Base-by-base conservation (phyloP, 2,888 invertebrate species). In the Pseudococcus jackbeardsleyi region DNA sequence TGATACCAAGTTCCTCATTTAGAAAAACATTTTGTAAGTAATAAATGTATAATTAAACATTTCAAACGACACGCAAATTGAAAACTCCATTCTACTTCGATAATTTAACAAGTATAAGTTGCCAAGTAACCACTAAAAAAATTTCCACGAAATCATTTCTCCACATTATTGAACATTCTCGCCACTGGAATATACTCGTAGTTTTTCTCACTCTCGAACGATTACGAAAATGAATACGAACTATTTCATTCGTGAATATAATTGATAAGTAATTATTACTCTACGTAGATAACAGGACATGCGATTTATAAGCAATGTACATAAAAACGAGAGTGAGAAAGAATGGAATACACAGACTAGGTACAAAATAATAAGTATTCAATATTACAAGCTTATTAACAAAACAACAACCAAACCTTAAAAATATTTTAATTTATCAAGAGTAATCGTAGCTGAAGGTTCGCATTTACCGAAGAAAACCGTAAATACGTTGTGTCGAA, bases 351-450 rank as follows among this genome's bases (percentile, higher is more conserved):
- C 19, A 72, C 33, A 33, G 68, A 72, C 68, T 72, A 72, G 68
- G 9, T 72, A 72, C 33, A 72, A 72, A 46, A n/a, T 59, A 59
- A 59, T 59, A 59, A 59, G 59, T 59, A 59, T 59, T 59, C 59
- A 72, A 72, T n/a, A n/a, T 72, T 72, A 72, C 33, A 72, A 72
- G 68, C 68, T 26, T 72, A 72, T 33, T 26, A 72, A 72, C 68
- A 72, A 72, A 59, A 72, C 33, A 72, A 72, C 68, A 72, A 72
- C 68, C 68, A 72, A 72, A 72, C 68, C 68, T 72, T 72, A 72
- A 72, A 72, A 72, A 72, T 72, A 72, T 33, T 33, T 33, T 33
- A 9, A 9, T 72, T 72, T 8, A 22, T 1, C 6, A 5, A 59
- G 6, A 33, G 26, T 72, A 72, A 33, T 64, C 12, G 68, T 3